Percentiles rank a stretch among this genome's conserved stretches.
phyloP scores from a whole-genome alignment of 2,113 vertebrate species.

The Nibea coibor region DNA sequence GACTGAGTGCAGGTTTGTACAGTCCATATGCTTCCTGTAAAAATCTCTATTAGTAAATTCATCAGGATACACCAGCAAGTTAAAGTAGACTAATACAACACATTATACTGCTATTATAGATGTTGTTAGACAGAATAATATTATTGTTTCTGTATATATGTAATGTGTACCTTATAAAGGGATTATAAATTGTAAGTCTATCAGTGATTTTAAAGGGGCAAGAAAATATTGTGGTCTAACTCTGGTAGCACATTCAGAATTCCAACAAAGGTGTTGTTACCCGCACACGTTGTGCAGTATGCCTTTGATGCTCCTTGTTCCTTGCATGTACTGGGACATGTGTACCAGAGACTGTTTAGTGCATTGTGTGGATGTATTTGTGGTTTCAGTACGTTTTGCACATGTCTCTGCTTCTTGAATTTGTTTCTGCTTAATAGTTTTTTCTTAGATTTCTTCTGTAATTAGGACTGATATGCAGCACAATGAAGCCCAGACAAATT shows the following conservation, averaged over 20 bases:
- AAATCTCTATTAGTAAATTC: slow-evolving; percentile 36
- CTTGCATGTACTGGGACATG: background rate
- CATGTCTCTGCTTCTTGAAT: background rate
- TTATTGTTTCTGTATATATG: background rate
- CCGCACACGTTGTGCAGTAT: background rate
- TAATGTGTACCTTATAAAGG: background rate
- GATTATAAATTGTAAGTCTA: background rate
- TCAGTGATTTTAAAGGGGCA: background rate
- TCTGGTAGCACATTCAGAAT: background rate
- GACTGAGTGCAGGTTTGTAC: slow-evolving; percentile 7
- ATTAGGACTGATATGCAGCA: background rate
- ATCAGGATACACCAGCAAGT: slow-evolving; percentile 20
- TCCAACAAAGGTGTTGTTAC: slow-evolving; percentile 9
- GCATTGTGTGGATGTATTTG: background rate
- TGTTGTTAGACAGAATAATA: background rate
- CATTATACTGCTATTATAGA: slow-evolving; percentile 8
- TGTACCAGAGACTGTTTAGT: background rate
- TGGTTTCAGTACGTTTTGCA: background rate
- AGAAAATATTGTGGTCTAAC: background rate
- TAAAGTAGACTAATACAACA: background rate
- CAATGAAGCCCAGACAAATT: background rate
- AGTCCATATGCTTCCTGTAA: slow-evolving; percentile 30
- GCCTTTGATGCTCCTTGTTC: background rate
- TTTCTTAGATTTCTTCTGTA: background rate
- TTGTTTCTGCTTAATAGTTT: background rate